Conservation (phyloP, 64 coral and sea anemone species). For the Catalaphyllia jardinei region DNA sequence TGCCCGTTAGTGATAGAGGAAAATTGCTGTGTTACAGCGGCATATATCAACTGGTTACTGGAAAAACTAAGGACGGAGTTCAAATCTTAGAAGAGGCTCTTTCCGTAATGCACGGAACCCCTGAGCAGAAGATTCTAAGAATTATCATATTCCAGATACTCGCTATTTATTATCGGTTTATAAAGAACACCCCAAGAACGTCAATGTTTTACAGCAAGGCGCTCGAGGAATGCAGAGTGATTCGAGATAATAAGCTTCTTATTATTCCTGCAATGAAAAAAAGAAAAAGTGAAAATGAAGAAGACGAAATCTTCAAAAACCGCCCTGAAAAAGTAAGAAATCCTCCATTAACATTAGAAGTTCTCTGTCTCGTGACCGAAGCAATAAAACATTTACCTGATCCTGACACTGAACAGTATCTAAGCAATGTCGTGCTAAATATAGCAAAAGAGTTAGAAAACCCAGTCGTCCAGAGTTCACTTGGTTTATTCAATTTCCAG, state of each 20-base stretch:
- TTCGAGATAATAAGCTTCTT: neutral
- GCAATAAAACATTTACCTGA: neutral
- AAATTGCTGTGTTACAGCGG: constrained; percentile 5
- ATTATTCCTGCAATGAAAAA: neutral
- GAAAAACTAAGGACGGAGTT: neutral
- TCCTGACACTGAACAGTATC: neutral
- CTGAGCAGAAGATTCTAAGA: neutral
- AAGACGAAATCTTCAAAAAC: too few relatives aligned
- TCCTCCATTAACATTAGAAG: neutral
- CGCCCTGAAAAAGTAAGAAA: neutral
- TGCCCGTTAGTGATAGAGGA: neutral
- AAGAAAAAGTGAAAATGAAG: neutral
- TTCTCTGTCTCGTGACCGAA: neutral
- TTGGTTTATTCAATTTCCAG: neutral
- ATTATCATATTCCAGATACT: neutral
- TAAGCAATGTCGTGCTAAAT: neutral
- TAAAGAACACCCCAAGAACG: neutral
- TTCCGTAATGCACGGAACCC: neutral
- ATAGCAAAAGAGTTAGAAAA: neutral
- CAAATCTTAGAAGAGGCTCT: neutral
- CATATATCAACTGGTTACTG: neutral
- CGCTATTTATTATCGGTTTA: neutral
- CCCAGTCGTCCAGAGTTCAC: neutral
- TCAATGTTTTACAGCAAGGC: neutral
- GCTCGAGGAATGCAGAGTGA: neutral